Percentiles rank a stretch among this genome's conserved stretches.
Evolutionary conservation across 1,140 invertebrate species (phyloP).

Genomic region (Gryllus bimaculatus): DNA sequence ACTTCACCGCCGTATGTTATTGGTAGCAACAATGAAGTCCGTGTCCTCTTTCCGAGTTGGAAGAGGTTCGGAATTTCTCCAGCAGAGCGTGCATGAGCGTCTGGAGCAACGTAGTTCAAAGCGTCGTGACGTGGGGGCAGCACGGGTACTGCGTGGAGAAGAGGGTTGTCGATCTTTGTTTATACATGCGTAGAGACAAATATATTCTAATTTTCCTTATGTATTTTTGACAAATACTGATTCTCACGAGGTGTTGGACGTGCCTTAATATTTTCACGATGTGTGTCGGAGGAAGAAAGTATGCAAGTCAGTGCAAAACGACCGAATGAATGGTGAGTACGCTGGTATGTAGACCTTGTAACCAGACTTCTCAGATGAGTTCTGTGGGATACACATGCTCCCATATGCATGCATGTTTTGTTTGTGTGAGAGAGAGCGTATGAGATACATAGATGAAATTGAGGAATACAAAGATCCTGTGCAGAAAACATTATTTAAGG

Average conservation of each 20-base stretch:
- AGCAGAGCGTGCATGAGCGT: neutral
- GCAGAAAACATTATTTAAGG: no score
- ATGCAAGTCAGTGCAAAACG: neutral
- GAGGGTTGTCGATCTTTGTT: conserved; percentile 1
- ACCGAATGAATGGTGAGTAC: neutral
- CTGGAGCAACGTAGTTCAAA: neutral
- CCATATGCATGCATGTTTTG: conserved; percentile 4
- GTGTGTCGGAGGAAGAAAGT: neutral
- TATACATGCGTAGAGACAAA: neutral
- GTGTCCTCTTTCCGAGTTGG: no score
- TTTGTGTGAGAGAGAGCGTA: neutral
- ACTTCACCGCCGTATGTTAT: no score
- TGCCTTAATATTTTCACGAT: neutral
- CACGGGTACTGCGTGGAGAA: neutral
- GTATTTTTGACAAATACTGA: neutral
- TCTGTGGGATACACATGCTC: neutral
- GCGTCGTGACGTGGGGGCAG: neutral
- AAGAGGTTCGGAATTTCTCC: neutral
- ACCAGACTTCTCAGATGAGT: neutral
- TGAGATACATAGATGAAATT: no score
- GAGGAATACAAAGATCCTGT: no score
- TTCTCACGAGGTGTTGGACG: neutral
- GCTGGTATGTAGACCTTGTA: neutral
- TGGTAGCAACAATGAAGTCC: no score
- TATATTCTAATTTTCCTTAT: neutral